Base-by-base conservation (phyloP, 2,888 invertebrate genomes). In the Cryptocephalus moraei region DNA sequence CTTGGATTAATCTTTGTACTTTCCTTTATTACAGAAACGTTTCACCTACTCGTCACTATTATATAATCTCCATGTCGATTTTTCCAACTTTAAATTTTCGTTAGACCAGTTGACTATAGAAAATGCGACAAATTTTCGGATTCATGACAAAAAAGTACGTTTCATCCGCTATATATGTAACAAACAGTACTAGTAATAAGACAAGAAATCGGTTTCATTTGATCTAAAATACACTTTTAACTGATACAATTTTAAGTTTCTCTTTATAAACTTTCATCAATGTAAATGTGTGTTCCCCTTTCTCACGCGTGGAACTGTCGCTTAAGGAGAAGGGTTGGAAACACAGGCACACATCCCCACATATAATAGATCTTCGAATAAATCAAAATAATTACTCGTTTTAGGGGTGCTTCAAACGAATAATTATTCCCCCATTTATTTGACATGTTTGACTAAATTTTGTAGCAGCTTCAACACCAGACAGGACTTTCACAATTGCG, bases 401-500 rank as follows among this genome's bases (percentile, higher is more conserved):
- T 42, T 38, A 45, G 41, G 44, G 43, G 46, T 47, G 48, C 47
- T 54, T 43, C 45, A 52, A 52, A 55, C 53, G 50, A 57, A 64
- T 64, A 66, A 66, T 66, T 63, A 62, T 61, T 22, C 22, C 56
- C 60, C 60, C 66, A 61, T 66, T 67, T 65, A 61, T 65, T 62
- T 66, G 67, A 64, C 66, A 60, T 65, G 64, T 66, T 65, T 65
- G 64, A 64, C 60, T 61, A 54, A 59, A 60, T 57, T 57, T 56
- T 50, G 58, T 59, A 56, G 52, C 59, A 22, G 49, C 43, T 55
- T 56, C 55, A 55, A 51, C 49, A 55, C 53, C 60, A 64, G 64
- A 66, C 65, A 65, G 67, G 65, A 59, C 62, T 57, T 58, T 62
- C 62, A 66, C 68, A 69, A 67, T 67, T 67, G 66, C 66, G 64